Conservation (phyloP, 2,888 invertebrate species). For the Dione vanillae region DNA sequence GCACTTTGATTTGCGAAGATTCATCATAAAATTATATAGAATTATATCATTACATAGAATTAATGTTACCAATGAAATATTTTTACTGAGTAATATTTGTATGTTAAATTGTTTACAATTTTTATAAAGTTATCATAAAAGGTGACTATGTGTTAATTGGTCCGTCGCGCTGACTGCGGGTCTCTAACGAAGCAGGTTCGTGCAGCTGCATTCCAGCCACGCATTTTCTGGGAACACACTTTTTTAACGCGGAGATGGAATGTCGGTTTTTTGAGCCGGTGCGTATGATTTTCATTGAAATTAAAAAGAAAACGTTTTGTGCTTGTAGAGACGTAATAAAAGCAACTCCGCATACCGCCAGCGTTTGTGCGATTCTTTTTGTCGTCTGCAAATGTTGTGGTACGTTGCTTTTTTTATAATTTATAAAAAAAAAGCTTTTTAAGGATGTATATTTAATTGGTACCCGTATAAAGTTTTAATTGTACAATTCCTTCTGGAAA, state of each 20-base stretch:
- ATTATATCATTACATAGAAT: neutral
- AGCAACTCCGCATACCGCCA: slow-evolving; percentile 60
- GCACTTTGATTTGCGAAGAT: neutral
- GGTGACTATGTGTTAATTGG: slow-evolving; percentile 28
- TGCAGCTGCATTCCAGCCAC: slow-evolving; percentile 69
- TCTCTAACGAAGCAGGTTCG: slow-evolving; percentile 67
- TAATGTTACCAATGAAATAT: neutral
- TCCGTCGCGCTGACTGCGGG: slow-evolving; percentile 50
- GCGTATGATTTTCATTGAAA: slow-evolving; percentile 79
- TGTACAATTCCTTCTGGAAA: too few relatives aligned
- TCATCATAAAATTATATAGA: neutral
- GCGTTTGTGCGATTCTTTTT: slow-evolving; percentile 65
- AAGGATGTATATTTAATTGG: slow-evolving; percentile 41
- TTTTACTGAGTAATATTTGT: neutral
- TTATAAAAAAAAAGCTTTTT: slow-evolving; percentile 55
- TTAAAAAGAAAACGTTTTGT: slow-evolving; percentile 68
- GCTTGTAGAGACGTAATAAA: slow-evolving; percentile 61
- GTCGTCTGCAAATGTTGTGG: slow-evolving; percentile 56
- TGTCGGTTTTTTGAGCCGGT: slow-evolving; percentile 68
- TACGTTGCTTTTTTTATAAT: slow-evolving; percentile 66
- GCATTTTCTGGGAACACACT: slow-evolving; percentile 75
- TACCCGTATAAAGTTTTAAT: slow-evolving; percentile 43
- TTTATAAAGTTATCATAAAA: slow-evolving; percentile 5
- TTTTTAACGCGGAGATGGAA: slow-evolving; percentile 70
- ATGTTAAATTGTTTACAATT: neutral